Evolutionary conservation across 1,140 invertebrate species (phyloP).

Genomic region (Eumaeus atala): DNA sequence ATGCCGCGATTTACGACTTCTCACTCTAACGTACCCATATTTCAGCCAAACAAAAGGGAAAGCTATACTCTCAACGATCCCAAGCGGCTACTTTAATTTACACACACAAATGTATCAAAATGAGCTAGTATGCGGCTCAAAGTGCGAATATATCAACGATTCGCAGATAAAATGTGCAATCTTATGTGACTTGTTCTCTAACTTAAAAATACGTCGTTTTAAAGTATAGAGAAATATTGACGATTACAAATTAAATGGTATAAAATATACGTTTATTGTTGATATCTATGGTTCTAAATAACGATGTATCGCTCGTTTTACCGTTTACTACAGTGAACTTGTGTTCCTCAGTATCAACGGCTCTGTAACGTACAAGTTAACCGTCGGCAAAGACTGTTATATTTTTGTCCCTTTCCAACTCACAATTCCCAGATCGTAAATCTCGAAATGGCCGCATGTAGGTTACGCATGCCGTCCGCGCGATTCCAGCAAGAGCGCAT

Average conservation of each 20-base stretch:
- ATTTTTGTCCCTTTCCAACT: slow-evolving; percentile 70
- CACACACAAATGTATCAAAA: slow-evolving; percentile 61
- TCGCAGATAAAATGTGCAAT: slow-evolving; percentile 34
- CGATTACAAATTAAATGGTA: no score
- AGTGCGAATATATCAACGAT: slow-evolving; percentile 34
- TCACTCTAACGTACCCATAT: slow-evolving; percentile 70
- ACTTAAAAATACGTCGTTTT: no score
- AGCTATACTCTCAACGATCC: slow-evolving; percentile 70
- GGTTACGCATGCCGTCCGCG: slow-evolving; percentile 69
- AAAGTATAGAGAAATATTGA: no score
- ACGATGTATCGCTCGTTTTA: slow-evolving; percentile 19
- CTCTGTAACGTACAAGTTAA: slow-evolving; percentile 47
- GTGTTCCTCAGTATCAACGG: slow-evolving; percentile 49
- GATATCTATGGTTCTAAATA: no score
- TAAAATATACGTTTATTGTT: no score
- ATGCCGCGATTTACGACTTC: slow-evolving; percentile 68
- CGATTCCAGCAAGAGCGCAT: slow-evolving; percentile 59
- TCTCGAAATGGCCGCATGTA: slow-evolving; percentile 76
- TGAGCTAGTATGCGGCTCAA: slow-evolving; percentile 64
- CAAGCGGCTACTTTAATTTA: slow-evolving; percentile 71
- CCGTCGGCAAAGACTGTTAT: slow-evolving; percentile 62
- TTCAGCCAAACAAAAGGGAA: slow-evolving; percentile 71
- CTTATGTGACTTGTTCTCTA: background rate
- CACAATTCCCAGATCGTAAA: slow-evolving; percentile 76
- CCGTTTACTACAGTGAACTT: slow-evolving; percentile 48